Conservation (phyloP, 2,113 vertebrate species). For the Nipponia nippon region DNA sequence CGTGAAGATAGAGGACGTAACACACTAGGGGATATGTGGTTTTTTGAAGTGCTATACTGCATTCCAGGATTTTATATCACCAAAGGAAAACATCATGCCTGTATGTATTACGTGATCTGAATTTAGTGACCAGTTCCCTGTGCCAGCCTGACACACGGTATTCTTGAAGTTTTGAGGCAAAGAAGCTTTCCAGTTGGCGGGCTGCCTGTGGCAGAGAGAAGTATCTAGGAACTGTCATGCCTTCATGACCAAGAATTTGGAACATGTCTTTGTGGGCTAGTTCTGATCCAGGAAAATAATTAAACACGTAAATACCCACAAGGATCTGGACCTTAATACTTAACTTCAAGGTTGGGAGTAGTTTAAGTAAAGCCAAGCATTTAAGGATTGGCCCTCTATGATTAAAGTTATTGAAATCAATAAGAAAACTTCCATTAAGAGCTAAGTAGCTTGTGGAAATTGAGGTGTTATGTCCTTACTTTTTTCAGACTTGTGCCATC, state of each 20-base stretch:
- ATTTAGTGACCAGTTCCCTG: background rate
- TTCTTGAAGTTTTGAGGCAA: slow-evolving; percentile 13
- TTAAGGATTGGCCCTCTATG: background rate
- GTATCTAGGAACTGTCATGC: slow-evolving; percentile 58
- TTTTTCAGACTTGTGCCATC: background rate
- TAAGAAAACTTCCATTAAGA: background rate
- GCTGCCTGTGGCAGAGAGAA: slow-evolving; percentile 2
- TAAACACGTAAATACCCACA: slow-evolving; percentile 27
- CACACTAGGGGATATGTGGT: background rate
- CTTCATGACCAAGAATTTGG: slow-evolving; percentile 54
- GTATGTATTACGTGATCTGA: background rate
- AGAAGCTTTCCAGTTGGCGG: background rate
- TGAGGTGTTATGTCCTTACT: background rate
- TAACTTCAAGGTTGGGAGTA: slow-evolving; percentile 6
- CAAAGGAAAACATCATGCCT: background rate
- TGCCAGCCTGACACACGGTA: background rate
- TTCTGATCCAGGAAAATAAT: slow-evolving; percentile 47
- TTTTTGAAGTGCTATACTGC: background rate
- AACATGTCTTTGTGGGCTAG: background rate
- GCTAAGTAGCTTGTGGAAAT: background rate
- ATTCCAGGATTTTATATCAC: background rate
- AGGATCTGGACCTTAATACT: slow-evolving; percentile 19
- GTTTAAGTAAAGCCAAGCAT: background rate
- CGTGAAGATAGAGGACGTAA: background rate
- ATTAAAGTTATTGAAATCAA: background rate